Conservation (phyloP, 2,113 vertebrate genomes). For the Mus spicilegus region DNA sequence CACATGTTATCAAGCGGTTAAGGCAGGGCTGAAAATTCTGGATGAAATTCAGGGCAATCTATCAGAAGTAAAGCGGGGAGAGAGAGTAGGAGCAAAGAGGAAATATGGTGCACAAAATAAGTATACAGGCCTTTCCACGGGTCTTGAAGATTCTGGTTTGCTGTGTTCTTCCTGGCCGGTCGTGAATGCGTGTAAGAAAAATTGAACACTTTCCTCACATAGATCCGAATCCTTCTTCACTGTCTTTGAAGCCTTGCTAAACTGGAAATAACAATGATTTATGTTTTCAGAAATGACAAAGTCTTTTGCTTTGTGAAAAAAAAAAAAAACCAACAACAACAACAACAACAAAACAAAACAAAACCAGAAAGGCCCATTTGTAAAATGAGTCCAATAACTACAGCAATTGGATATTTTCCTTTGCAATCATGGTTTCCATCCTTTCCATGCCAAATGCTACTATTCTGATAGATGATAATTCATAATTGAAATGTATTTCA, state of each 20-base stretch:
- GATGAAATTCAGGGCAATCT: no score
- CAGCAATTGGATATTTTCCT: neutral
- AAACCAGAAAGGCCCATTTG: neutral
- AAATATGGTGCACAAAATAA: no score
- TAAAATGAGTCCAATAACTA: neutral
- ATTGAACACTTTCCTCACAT: neutral
- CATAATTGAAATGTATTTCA: neutral
- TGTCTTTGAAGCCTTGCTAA: neutral
- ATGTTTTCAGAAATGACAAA: neutral
- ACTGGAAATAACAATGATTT: neutral
- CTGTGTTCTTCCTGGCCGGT: no score
- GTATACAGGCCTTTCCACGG: no score
- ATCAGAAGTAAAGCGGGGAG: no score
- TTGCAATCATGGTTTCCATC: conserved; percentile 8
- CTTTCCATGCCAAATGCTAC: neutral
- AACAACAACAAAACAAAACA: neutral
- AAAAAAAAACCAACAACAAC: neutral
- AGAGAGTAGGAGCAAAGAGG: no score
- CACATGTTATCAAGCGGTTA: no score
- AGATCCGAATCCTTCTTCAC: neutral
- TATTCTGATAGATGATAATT: conserved; percentile 26
- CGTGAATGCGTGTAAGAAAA: no score
- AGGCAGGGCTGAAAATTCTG: no score
- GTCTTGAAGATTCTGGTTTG: no score
- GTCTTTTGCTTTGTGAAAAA: conserved; percentile 23